A percentile compares a stretch with the other conserved stretches of the same genome.
These are phyloP conservation scores for Sphaeridia pumilis DNA, from an alignment of 2,888 invertebrate genomes.

Conservation along the genomic window DNA sequence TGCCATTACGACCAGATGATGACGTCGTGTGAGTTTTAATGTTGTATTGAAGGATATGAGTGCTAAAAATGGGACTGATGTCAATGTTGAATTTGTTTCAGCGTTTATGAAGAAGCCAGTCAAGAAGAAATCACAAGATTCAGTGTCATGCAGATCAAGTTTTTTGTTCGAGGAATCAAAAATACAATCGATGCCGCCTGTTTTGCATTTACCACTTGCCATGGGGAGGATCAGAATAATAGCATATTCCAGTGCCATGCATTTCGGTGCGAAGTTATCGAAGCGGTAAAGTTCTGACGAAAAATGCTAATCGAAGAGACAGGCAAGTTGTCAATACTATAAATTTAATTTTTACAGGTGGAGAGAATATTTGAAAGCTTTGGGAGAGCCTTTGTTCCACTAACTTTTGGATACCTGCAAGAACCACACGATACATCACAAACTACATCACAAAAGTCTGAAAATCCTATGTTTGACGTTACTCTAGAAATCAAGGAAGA, in stretches of 20 bases:
- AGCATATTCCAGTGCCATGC: conserved; percentile 95
- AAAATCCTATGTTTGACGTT: conserved; percentile 58
- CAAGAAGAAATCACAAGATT: conserved; percentile 76
- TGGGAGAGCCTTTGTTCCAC: conserved; percentile 64
- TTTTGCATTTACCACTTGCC: conserved; percentile 96
- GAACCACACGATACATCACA: background rate
- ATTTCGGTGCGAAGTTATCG: conserved; percentile 87
- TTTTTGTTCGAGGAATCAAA: conserved; percentile 81
- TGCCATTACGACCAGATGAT: conserved; percentile 86
- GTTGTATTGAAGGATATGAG: background rate
- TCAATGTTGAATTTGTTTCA: conserved; percentile 31
- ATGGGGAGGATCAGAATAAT: conserved; percentile 75
- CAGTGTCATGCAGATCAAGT: conserved; percentile 81
- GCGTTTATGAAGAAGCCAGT: conserved; percentile 60
- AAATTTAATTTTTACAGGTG: conserved; percentile 39
- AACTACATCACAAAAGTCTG: background rate
- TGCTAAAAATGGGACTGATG: background rate
- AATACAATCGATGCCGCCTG: conserved; percentile 78
- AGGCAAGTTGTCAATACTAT: background rate
- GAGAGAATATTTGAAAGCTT: conserved; percentile 57
- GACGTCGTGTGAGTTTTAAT: conserved; percentile 66
- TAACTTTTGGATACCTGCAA: conserved; percentile 3
- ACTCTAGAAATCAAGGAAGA: conserved; percentile 88
- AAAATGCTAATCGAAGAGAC: too few relatives aligned
- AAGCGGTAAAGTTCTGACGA: conserved; percentile 82